Evolutionary conservation across 1,140 invertebrate species (phyloP).

Genomic region (Hyposmocoma kahamanoa): DNA sequence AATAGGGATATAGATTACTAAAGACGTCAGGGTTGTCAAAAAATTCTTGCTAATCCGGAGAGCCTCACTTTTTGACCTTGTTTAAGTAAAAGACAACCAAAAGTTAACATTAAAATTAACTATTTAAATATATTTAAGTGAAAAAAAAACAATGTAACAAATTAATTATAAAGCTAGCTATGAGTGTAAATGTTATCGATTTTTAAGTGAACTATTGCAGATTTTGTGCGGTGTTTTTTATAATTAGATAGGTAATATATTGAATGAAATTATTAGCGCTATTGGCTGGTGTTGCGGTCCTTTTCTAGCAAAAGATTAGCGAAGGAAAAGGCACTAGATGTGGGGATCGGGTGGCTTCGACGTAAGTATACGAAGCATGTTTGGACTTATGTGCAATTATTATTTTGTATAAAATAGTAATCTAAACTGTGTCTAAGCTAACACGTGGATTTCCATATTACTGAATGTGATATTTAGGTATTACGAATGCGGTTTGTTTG

Average conservation of each 20-base stretch:
- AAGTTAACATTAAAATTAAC: constrained; percentile 72
- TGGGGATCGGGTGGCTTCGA: constrained; percentile 31
- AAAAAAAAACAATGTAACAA: constrained; percentile 70
- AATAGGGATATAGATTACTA: neutral
- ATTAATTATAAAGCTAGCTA: constrained; percentile 72
- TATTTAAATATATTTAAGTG: constrained; percentile 68
- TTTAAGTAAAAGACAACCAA: constrained; percentile 71
- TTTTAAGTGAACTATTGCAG: constrained; percentile 69
- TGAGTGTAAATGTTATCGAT: constrained; percentile 72
- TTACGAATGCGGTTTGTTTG: constrained; percentile 62
- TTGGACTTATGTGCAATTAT: constrained; percentile 71
- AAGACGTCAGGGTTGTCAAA: constrained; percentile 38
- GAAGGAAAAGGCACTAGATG: constrained; percentile 18
- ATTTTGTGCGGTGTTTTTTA: constrained; percentile 73
- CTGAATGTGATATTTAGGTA: constrained; percentile 73
- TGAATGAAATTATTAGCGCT: constrained; percentile 69
- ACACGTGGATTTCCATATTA: constrained; percentile 71
- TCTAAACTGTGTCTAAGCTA: constrained; percentile 65
- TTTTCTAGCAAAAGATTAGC: constrained; percentile 27
- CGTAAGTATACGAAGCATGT: constrained; percentile 33
- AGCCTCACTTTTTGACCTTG: constrained; percentile 63
- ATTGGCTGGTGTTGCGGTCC: constrained; percentile 40
- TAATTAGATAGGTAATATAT: constrained; percentile 74
- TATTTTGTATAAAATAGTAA: constrained; percentile 71
- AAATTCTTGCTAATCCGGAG: constrained; percentile 48